These are phyloP conservation scores for Drosophila eohydei DNA, from an alignment of 2,888 invertebrate species.

Conservation along the genomic window DNA sequence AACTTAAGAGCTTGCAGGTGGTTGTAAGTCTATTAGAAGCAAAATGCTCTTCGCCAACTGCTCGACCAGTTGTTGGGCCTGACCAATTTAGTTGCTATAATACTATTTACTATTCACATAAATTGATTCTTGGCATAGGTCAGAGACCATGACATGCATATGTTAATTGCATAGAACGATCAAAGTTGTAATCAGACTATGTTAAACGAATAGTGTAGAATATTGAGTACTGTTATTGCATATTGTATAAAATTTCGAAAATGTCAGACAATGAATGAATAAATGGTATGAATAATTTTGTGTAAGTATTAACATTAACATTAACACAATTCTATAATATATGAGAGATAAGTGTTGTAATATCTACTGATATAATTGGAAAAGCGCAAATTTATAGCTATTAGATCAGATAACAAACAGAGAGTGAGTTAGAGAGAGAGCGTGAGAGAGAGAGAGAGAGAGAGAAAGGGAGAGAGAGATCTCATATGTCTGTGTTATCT, in stretches of 20 bases:
- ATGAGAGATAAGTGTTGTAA: background rate
- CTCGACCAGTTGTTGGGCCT: background rate
- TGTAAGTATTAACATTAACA: background rate
- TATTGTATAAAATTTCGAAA: slow-evolving; percentile 13
- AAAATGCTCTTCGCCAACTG: slow-evolving; percentile 32
- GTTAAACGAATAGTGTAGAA: background rate
- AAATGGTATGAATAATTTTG: background rate
- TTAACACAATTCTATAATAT: too few species aligned
- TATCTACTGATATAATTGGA: background rate
- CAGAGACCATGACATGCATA: slow-evolving; percentile 49
- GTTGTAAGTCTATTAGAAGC: background rate
- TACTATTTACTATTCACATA: slow-evolving; percentile 22
- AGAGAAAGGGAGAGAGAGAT: background rate
- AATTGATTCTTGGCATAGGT: slow-evolving; percentile 59
- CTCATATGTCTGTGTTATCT: too few species aligned
- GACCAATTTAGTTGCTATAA: slow-evolving; percentile 21
- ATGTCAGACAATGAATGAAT: background rate
- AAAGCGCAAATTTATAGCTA: background rate
- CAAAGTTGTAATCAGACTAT: background rate
- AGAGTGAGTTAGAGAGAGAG: background rate
- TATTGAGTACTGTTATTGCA: background rate
- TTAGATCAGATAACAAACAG: background rate
- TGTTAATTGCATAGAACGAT: slow-evolving; percentile 25
- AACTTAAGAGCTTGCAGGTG: slow-evolving; percentile 32
- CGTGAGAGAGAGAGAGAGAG: background rate